Evolutionary conservation across 2,113 vertebrate genomes (phyloP), one percentile per base, ranked within the genome.

Genomic region (Podarcis raffonei): DNA sequence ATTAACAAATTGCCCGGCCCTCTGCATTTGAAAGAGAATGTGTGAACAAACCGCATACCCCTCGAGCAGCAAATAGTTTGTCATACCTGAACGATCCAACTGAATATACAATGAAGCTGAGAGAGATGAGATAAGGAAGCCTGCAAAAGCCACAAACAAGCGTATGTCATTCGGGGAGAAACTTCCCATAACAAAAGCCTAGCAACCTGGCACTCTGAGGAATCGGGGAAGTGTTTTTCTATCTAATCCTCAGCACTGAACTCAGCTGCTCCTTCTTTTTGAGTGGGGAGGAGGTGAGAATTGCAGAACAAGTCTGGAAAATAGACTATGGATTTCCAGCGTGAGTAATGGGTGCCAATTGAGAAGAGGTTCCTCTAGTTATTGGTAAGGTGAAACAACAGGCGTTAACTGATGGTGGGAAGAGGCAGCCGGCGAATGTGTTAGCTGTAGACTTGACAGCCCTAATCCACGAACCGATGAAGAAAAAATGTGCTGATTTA

Each of bases 301-400:
- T 81, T 88, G 11, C 15, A 76, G 22, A 91, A 82, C n/a, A 87
- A 90, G 90, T 81, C 53, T 15, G 83, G 1, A 2, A 15, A 88
- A 66, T 69, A 4, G n/a, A 85, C 77, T 84, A 75, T 3, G 85
- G 81, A 6, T 90, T 84, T 62, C 20, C 22, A 80, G 30, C 39
- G 4, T 87, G 48, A 35, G 30, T 75, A 77, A 90, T 5, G 77
- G 6, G 81, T 66, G 62, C 59, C 39, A 68, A 78, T 68, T 48
- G 39, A 69, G n/a, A 66, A 78, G 84, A 76, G 76, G 81, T 68
- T 69, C 72, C n/a, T 81, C 7, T 84, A 84, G 13, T 77, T 81
- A 62, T 0, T 3, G 71, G 71, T 79, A 92, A 89, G 78, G 77
- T 71, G n/a, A 27, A 89, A 80, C 48, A 74, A 79, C 27, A 65